These are phyloP conservation scores for Manacus vitellinus DNA, from an alignment of 2,113 vertebrate genomes.

Conservation along the genomic window DNA sequence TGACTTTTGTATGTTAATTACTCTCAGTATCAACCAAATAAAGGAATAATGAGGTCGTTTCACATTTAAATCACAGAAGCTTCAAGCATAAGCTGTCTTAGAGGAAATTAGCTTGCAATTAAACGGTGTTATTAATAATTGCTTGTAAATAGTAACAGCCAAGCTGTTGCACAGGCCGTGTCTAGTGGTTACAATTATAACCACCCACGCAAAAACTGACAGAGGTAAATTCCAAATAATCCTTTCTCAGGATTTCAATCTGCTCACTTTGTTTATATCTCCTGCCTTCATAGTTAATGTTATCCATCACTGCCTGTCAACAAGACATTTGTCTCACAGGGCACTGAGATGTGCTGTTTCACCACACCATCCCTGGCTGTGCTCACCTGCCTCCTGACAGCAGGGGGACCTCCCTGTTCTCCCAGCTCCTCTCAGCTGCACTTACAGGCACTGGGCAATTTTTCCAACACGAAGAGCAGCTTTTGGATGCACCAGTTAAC, in stretches of 20 bases:
- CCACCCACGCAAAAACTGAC: neutral
- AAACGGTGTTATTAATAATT: conserved; percentile 34
- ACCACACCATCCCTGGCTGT: neutral
- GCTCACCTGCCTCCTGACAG: conserved; percentile 10
- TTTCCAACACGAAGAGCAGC: neutral
- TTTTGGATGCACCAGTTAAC: neutral
- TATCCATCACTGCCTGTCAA: neutral
- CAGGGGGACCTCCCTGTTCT: neutral
- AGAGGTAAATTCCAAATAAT: neutral
- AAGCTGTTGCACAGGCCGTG: neutral
- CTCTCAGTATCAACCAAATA: conserved; percentile 26
- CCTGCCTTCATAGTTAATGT: neutral
- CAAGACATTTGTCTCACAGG: neutral
- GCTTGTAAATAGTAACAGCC: neutral
- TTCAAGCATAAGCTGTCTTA: conserved; percentile 12
- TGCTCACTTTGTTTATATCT: neutral
- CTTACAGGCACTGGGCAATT: neutral
- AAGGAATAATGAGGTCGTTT: conserved; percentile 26
- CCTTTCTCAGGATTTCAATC: neutral
- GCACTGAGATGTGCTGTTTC: fast-evolving
- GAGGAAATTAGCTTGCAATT: conserved; percentile 35
- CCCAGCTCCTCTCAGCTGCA: neutral
- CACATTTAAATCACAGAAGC: conserved; percentile 45
- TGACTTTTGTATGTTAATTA: conserved; percentile 38
- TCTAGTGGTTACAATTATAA: neutral